Base-by-base conservation (phyloP, 2,113 vertebrate genomes). In the Dromas ardeola region DNA sequence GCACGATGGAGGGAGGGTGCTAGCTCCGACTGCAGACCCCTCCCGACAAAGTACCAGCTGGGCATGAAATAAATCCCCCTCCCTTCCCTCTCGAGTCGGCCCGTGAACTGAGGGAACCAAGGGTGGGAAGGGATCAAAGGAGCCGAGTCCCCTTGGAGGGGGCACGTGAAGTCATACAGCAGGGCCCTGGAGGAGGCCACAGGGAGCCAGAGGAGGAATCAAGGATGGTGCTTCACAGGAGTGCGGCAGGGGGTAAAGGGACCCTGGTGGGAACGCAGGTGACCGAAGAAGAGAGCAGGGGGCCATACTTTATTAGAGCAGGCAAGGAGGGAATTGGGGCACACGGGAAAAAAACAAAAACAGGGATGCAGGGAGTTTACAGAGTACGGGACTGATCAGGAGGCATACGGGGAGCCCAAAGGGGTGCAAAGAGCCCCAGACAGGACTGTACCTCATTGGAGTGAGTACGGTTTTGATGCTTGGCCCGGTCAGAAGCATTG, bases 401-500 rank as follows among this genome's bases (percentile, higher is more conserved):
- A 11, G 65, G 56, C 23, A 5, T 1, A 2, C 0, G 1, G 61
- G 59, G 77, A 92, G 45, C 49, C 47, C 47, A 4, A 32, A 49
- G 30, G 55, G 23, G 18, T 9, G 45, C 42, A 4, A 34, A 27
- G 29, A 55, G 69, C 30, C 38, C 13, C 7, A 9, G 36, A 4
- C 2, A 47, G 67, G 66, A 49, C 63, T 1, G 67, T 98, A 99
- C 99, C 99, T 99, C 99, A 15, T 99, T 99, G 95, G 99, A 99
- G 97, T 99, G 99, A 81, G 99, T 99, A 92, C 99, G 98, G 97
- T 99, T 99, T 85, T 99, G 99, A 88, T 99, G 99, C 97, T 99
- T 99, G 97, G 99, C 99, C 0, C 99, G 98, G 97, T 99, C 99
- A 0, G 99, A 99, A 61, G 99, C 99, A 1, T 99, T 99, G 96